Evolutionary conservation across 2,113 vertebrate species (phyloP).

Genomic region (Thinocorus orbignyianus): DNA sequence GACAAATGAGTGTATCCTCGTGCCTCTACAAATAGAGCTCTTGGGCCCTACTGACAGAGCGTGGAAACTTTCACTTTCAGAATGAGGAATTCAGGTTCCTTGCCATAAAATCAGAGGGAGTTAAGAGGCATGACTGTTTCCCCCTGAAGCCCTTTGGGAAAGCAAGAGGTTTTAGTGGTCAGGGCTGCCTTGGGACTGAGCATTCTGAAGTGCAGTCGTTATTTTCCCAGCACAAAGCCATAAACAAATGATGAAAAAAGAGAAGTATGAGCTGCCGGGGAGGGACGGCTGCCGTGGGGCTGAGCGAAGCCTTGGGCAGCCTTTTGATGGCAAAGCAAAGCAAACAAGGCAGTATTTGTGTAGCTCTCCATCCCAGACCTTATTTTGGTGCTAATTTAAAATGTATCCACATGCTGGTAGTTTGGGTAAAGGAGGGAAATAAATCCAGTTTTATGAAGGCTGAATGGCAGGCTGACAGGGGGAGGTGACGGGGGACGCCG

Average conservation of each 20-base stretch:
- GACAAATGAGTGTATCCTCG: neutral
- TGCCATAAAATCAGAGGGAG: neutral
- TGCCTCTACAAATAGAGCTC: neutral
- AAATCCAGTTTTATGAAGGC: neutral
- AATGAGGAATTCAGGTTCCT: neutral
- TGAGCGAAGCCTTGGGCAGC: neutral
- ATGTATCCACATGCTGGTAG: neutral
- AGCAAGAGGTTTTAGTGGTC: neutral
- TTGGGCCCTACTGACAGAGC: neutral
- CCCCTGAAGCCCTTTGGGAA: neutral
- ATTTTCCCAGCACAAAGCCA: neutral
- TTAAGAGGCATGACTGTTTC: neutral
- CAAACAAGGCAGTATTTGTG: neutral
- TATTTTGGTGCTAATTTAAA: neutral
- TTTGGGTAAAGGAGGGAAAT: neutral
- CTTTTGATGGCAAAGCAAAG: neutral
- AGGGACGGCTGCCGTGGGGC: neutral
- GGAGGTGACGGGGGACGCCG: accelerated
- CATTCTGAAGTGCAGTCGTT: neutral
- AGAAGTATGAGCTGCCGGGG: neutral
- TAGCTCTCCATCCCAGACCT: neutral
- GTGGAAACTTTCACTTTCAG: neutral
- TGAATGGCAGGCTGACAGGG: neutral
- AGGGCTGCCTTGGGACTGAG: neutral
- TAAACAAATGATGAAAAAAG: neutral